These are phyloP conservation scores for Megalops cyprinoides DNA, from an alignment of 2,797 vertebrate species.

Conservation along the genomic window DNA sequence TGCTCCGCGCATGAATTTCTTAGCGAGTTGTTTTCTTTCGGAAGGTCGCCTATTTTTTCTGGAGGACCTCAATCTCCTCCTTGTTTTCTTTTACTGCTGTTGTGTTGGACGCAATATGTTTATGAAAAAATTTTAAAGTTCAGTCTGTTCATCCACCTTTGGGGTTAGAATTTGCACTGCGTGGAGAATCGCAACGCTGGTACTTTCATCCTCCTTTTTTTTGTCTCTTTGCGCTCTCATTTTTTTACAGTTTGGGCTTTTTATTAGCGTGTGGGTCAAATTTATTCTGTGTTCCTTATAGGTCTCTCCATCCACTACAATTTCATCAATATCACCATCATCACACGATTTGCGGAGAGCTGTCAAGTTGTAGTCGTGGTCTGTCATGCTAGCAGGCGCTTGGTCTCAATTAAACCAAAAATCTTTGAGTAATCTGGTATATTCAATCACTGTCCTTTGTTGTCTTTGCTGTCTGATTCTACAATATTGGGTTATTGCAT, in stretches of 20 bases:
- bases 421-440: background rate
- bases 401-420: background rate
- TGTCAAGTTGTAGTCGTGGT: background rate
- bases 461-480: background rate
- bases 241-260: slow-evolving; percentile 6
- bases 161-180: background rate
- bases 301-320: background rate
- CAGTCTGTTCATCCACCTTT: slow-evolving; percentile 26
- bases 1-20: background rate
- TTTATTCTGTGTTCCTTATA: slow-evolving; percentile 6
- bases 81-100: slow-evolving; percentile 19
- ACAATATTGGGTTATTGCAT: background rate
- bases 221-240: background rate
- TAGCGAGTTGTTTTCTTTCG: background rate
- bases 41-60: background rate
- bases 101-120: slow-evolving; percentile 10
- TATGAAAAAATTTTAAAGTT: slow-evolving; percentile 15
- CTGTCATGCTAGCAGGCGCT: background rate
- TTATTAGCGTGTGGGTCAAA: slow-evolving; percentile 9
- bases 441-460: background rate
- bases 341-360: background rate
- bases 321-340: slow-evolving; percentile 15
- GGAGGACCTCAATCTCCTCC: background rate
- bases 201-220: slow-evolving; percentile 5
- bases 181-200: background rate